phyloP scores from a whole-genome alignment of 2,797 vertebrate genomes.

The Cyclopterus lumpus region DNA sequence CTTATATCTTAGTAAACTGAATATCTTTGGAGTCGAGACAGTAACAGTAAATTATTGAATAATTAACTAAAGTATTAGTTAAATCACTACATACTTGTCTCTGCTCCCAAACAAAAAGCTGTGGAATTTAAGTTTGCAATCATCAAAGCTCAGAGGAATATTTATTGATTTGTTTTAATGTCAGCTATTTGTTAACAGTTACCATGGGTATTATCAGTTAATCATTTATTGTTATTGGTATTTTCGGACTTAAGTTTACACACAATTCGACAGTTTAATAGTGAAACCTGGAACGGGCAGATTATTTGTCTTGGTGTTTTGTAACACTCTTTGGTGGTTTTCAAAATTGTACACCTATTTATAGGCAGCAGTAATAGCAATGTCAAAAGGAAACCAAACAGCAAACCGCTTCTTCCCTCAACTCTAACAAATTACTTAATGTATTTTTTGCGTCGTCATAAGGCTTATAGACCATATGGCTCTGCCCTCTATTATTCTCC shows the following conservation, averaged over 20 bases:
- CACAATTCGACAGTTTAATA: constrained; percentile 3
- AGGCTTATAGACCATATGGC: constrained; percentile 53
- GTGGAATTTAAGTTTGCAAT: not conserved
- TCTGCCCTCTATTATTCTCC: constrained; percentile 77
- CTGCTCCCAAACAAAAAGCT: not conserved
- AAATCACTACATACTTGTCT: not conserved
- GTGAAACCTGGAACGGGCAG: not conserved
- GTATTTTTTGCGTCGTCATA: constrained; percentile 58
- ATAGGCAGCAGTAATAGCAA: constrained; percentile 18
- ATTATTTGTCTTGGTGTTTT: not conserved
- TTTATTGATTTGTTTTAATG: not conserved
- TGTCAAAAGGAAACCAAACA: constrained; percentile 32
- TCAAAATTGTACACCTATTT: constrained; percentile 5
- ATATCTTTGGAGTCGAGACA: not conserved
- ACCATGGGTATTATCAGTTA: not conserved
- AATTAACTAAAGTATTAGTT: not conserved
- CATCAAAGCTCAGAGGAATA: not conserved
- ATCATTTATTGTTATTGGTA: not conserved
- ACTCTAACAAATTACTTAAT: constrained; percentile 57
- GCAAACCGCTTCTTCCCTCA: constrained; percentile 31
- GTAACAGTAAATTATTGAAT: not conserved
- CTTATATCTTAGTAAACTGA: not conserved
- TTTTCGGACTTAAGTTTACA: not conserved
- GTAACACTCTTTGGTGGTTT: constrained; percentile 4
- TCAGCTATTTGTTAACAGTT: not conserved